Evolutionary conservation across 2,797 vertebrate genomes (phyloP).

Genomic region (Manis crassicaudata): DNA sequence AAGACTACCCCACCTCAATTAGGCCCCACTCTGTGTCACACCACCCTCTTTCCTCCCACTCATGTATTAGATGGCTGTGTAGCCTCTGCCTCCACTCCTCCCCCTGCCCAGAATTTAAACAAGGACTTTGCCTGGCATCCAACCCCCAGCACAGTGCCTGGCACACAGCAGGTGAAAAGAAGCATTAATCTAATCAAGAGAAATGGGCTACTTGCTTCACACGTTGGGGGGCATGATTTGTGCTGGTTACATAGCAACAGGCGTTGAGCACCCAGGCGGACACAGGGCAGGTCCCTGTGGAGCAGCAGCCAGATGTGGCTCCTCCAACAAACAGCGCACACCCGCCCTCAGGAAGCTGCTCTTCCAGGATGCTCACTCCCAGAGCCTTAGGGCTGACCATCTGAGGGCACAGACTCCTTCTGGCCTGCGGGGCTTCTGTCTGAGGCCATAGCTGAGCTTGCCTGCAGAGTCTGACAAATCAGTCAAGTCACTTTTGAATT

Average conservation of each 20-base stretch:
- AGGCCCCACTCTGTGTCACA: neutral
- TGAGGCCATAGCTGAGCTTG: neutral
- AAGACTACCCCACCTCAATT: too few species aligned
- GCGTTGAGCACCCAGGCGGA: neutral
- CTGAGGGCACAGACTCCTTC: neutral
- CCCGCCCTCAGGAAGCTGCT: neutral
- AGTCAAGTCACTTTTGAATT: conserved; percentile 48
- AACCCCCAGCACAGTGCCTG: neutral
- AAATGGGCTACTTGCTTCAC: neutral
- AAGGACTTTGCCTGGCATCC: neutral
- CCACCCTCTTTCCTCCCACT: too few species aligned
- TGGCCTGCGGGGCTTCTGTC: neutral
- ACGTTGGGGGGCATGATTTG: neutral
- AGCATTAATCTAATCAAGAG: neutral
- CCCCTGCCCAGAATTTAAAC: neutral
- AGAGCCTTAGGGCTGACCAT: neutral
- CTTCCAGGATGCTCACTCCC: neutral
- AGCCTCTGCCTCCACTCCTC: neutral
- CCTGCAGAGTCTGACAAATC: conserved; percentile 14
- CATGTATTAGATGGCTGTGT: accelerated
- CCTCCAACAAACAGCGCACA: neutral
- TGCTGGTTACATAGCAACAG: neutral
- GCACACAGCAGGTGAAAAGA: neutral
- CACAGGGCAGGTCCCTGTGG: neutral
- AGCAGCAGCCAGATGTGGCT: neutral